phyloP scores from a whole-genome alignment of 2,888 invertebrate species.

The Hirtodrosophila histrioides region DNA sequence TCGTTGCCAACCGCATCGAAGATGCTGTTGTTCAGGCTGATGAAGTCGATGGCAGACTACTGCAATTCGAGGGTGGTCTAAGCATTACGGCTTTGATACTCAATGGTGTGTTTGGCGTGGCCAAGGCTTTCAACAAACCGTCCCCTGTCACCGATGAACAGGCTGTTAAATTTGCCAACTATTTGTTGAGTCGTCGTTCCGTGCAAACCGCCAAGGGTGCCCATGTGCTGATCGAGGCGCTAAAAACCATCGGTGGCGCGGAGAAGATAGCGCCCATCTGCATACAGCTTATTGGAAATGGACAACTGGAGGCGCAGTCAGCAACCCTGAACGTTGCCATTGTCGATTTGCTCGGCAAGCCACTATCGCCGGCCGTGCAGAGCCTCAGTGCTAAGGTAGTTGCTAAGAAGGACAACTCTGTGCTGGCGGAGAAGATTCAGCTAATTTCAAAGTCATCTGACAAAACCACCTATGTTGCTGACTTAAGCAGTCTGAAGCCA shows the following conservation, averaged over 20 bases:
- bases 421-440: conserved; percentile 86
- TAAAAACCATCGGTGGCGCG: conserved; percentile 86
- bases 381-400: conserved; percentile 77
- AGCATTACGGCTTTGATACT: conserved; percentile 89
- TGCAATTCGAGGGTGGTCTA: conserved; percentile 96
- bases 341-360: conserved; percentile 90
- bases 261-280: conserved; percentile 93
- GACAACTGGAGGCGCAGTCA: conserved; percentile 90
- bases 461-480: conserved; percentile 90
- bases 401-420: conserved; percentile 86
- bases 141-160: conserved; percentile 91
- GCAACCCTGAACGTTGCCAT: conserved; percentile 90
- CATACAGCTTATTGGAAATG: conserved; percentile 91
- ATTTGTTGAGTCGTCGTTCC: conserved; percentile 94
- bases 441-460: conserved; percentile 89
- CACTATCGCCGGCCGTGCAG: conserved; percentile 85
- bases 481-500: conserved; percentile 91
- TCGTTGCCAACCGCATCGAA: conserved; percentile 91
- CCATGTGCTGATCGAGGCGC: conserved; percentile 91
- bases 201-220: conserved; percentile 95
- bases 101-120: conserved; percentile 86
- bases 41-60: conserved; percentile 94
- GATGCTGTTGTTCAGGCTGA: conserved; percentile 98
- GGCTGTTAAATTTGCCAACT: conserved; percentile 94
- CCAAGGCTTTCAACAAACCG: conserved; percentile 87